Conservation (phyloP, 1,140 invertebrate species). For the Drosophila orosa region DNA sequence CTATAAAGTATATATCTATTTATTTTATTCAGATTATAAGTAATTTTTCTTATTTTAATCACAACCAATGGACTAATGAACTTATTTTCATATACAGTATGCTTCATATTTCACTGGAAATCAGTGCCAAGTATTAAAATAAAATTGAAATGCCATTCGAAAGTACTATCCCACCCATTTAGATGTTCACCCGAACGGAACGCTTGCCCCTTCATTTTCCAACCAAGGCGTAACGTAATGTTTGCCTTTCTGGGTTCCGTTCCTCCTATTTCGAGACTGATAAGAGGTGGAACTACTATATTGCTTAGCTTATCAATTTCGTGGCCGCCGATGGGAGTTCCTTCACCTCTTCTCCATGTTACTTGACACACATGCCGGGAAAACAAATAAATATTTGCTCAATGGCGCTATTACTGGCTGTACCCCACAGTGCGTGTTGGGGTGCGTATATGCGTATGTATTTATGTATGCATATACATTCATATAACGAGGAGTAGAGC, state of each 20-base stretch:
- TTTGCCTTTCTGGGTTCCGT: constrained; percentile 7
- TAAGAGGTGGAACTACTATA: constrained; percentile 42
- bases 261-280: constrained; percentile 28
- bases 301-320: constrained; percentile 48
- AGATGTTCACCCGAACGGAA: constrained; percentile 24
- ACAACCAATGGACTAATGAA: neutral
- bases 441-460: neutral
- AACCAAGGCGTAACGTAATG: constrained; percentile 24
- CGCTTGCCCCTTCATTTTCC: constrained; percentile 15
- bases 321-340: constrained; percentile 43
- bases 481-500: neutral
- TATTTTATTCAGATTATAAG: neutral
- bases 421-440: constrained; percentile 9
- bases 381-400: constrained; percentile 57
- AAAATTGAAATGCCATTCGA: constrained; percentile 4
- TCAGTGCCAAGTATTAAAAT: constrained; percentile 7
- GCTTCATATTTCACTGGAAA: constrained; percentile 3
- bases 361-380: constrained; percentile 43
- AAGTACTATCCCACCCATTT: constrained; percentile 32
- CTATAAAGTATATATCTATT: neutral
- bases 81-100: neutral
- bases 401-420: constrained; percentile 37
- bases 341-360: constrained; percentile 35
- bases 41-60: neutral
- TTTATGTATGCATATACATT: neutral